Base-by-base conservation (phyloP, 2,797 vertebrate species). In the Pipistrellus nathusii region DNA sequence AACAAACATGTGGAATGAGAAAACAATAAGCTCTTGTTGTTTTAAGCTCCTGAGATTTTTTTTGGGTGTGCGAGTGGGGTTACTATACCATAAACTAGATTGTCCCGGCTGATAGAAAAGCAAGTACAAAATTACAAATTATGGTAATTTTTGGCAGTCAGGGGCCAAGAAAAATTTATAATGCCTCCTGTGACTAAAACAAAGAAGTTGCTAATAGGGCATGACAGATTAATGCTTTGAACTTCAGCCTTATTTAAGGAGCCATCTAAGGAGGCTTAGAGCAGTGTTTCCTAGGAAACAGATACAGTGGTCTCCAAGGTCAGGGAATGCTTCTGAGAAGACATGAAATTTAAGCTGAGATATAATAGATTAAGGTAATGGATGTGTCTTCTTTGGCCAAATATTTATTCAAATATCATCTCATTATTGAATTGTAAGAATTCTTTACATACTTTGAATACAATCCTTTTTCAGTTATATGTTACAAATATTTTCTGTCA, bases 381-480 rank as follows among this genome's bases (percentile, higher is more conserved):
- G 1, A 59, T 62, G 51, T 57, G 77, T 27, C 32, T 46, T 76
- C 85, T 77, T 48, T 90, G 53, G 35, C 81, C 41, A 77, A 93
- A 46, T 68, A 94, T 38, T 93, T 89, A 77, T 77, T 88, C 41
- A 84, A 57, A 82, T 53, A 51, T 88, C 84, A 72, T 48, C 77
- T 92, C 48, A 73, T 68, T 75, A 51, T 76, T 88, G 87, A 93
- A 57, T 66, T 90, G 46, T 75, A 73, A 89, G 44, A 85, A 72
- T 76, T 94, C n/a, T 88, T 32, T 55, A 32, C 17, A 38, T 83
- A 51, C 85, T 91, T 94, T 82, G 27, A 48, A 78, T 78, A 12
- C 11, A 89, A 77, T 35, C 46, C 27, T 68, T 91, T 78, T 85
- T 82, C 48, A 64, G 48, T 64, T 69, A 59, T 21, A 14, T 25